Evolutionary conservation across 2,888 invertebrate species (phyloP).

Genomic region (Halictus ligatus): DNA sequence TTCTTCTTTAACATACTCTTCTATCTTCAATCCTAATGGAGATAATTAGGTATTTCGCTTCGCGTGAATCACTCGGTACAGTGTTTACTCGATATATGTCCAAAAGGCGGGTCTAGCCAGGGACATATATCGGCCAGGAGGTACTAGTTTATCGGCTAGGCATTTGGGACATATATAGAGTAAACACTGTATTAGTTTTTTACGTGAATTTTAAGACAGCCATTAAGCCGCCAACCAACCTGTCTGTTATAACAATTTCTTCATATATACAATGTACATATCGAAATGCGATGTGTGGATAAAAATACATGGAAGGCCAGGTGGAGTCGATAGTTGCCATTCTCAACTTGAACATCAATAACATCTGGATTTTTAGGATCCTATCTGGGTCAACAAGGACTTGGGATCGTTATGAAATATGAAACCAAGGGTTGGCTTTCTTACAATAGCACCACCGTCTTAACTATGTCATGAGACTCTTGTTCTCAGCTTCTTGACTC

Average conservation of each 20-base stretch:
- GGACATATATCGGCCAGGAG: no score
- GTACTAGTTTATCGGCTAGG: no score
- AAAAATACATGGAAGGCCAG: background rate
- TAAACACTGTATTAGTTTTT: no score
- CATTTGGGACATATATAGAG: no score
- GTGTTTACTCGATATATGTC: no score
- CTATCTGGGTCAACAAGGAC: background rate
- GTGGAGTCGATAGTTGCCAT: background rate
- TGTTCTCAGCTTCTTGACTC: background rate
- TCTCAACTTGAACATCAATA: background rate
- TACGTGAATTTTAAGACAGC: background rate
- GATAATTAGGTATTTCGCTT: no score
- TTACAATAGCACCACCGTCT: background rate
- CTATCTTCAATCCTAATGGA: no score
- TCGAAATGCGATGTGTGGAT: background rate
- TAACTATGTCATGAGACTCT: background rate
- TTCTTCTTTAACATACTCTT: no score
- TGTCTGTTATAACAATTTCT: background rate
- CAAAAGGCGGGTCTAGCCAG: no score
- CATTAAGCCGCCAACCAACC: background rate
- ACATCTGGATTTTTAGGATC: background rate
- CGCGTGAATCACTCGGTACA: no score
- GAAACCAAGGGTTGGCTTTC: background rate
- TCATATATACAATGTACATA: background rate
- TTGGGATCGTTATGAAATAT: conserved; percentile 8